Base-by-base conservation (phyloP, 2,113 vertebrate species). In the Urocolius indicus region DNA sequence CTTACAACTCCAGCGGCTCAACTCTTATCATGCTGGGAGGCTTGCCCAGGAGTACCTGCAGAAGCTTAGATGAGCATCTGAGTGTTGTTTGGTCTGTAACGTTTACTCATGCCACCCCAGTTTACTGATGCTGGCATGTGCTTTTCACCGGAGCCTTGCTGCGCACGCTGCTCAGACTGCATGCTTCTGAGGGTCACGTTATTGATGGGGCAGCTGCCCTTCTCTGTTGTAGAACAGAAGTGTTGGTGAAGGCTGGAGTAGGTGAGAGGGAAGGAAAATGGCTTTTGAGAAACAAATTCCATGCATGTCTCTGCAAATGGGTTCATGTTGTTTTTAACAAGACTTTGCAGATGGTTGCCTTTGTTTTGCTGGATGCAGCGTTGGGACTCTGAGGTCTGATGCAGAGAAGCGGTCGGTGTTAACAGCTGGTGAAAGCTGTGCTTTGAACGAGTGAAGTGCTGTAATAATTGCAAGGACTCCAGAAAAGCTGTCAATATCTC, bases 71-170 rank as follows among this genome's bases (percentile, higher is more conserved):
- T 49, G 41, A 88, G 45, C 20, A 0, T 55, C 7, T 18, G 36
- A 9, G n/a, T 6, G 6, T 27, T 48, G 51, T 51, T 51, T 62
- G 62, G 30, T 43, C 65, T 30, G 9, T 45, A 9, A 45, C 20
- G 51, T 65, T 95, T 82, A 58, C 49, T 54, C 8, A 0, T 32
- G 66, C 69, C 54, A 13, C 49, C 58, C 32, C 21, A 5, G 4
- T 78, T 75, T 23, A 22, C 1, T 30, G 67, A 52, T 27, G 22
- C 11, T 27, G 0, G 0, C 0, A 0, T 10, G 49, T 82, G 74
- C 12, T 75, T 94, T 61, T 81, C 62, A 20, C 20, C 0, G 0
- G 38, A 48, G n/a, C 58, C 16, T 38, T 16, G 52, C 45, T 72
- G 69, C 2, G 0, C 54, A 16, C 1, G 1, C 68, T 30, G 8